Conservation (phyloP, 2,113 vertebrate species). For the Dipodomys ordii region DNA sequence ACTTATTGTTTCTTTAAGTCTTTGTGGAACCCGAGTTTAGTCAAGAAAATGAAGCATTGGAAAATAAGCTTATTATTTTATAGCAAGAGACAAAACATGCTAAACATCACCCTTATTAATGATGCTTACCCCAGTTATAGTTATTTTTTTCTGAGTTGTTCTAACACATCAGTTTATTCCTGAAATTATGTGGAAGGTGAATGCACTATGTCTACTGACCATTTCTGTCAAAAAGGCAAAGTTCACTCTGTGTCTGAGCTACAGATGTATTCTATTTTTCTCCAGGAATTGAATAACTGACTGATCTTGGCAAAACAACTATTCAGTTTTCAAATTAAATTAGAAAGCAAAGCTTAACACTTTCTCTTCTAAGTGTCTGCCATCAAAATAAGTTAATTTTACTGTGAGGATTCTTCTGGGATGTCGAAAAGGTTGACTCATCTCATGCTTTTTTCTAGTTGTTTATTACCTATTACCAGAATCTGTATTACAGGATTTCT, state of each 20-base stretch:
- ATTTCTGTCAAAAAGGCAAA: neutral
- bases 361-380: neutral
- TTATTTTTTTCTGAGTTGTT: neutral
- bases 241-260: neutral
- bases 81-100: neutral
- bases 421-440: neutral
- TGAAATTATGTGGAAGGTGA: neutral
- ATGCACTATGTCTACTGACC: neutral
- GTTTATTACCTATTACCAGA: neutral
- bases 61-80: neutral
- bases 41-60: neutral
- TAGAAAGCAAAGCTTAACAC: constrained; percentile 3
- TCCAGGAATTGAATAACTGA: constrained; percentile 30
- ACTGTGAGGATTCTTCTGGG: neutral
- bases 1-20: neutral
- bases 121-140: neutral
- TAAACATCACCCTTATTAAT: neutral
- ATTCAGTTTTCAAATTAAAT: constrained; percentile 30
- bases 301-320: constrained; percentile 2
- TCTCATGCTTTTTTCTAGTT: neutral
- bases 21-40: neutral
- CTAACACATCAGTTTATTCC: neutral
- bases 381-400: constrained; percentile 22
- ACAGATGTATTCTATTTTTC: neutral
- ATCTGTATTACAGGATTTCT: neutral